Percentiles rank a stretch among this genome's conserved stretches.
phyloP scores from a whole-genome alignment of 2,888 invertebrate genomes.

The Sisyra nigra region DNA sequence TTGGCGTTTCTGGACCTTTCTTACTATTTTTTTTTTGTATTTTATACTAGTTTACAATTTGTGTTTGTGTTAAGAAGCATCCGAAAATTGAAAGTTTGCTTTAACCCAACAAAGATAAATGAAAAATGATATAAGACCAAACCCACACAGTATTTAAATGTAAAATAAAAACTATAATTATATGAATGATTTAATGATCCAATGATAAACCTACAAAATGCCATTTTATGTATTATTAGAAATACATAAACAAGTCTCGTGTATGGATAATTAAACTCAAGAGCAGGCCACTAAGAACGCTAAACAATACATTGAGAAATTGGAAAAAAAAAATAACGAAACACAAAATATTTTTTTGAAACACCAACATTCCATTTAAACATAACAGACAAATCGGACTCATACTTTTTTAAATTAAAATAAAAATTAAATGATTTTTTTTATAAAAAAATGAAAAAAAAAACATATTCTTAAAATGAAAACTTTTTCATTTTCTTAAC shows the following conservation, averaged over 20 bases:
- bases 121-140: no score
- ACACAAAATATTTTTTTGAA: slow-evolving; percentile 16
- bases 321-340: slow-evolving; percentile 10
- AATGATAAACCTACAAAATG: neutral
- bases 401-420: slow-evolving; percentile 17
- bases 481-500: no score
- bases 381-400: neutral
- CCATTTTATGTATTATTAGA: neutral
- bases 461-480: neutral
- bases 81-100: neutral
- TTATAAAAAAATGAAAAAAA: slow-evolving; percentile 3
- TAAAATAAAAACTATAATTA: neutral
- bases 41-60: neutral
- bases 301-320: slow-evolving; percentile 10
- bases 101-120: neutral
- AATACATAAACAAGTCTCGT: neutral
- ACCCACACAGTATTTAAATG: no score
- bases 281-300: slow-evolving; percentile 3
- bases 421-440: slow-evolving; percentile 24
- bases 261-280: slow-evolving; percentile 1
- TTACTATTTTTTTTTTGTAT: neutral
- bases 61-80: neutral
- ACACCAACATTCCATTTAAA: slow-evolving; percentile 24
- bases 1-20: slow-evolving; percentile 34
- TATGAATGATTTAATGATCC: neutral